Evolutionary conservation across 2,888 invertebrate genomes (phyloP).

Genomic region (Alloplasta piceator): DNA sequence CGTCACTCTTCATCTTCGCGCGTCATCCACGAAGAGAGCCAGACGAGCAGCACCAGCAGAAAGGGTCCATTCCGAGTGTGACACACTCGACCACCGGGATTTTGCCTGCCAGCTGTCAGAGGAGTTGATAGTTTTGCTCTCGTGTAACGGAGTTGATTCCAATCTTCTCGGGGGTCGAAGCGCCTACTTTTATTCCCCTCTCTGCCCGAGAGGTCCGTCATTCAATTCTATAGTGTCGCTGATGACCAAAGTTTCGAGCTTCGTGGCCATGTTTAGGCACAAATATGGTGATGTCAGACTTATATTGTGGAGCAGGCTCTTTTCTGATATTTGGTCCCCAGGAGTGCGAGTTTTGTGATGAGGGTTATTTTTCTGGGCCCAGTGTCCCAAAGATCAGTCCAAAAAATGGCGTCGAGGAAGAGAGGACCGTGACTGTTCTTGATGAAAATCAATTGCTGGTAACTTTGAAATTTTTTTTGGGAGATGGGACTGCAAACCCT

Average conservation of each 20-base stretch:
- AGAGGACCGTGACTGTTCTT: too few relatives aligned
- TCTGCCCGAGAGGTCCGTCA: not conserved
- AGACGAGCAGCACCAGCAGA: conserved; percentile 8
- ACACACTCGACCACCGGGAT: conserved; percentile 64
- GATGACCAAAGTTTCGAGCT: not conserved
- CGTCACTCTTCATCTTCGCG: conserved; percentile 64
- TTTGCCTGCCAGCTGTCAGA: conserved; percentile 65
- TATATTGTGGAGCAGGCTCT: not conserved
- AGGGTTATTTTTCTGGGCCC: too few relatives aligned
- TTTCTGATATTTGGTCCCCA: conserved; percentile 8
- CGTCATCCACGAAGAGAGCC: conserved; percentile 36
- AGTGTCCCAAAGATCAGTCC: too few relatives aligned
- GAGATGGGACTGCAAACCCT: too few relatives aligned
- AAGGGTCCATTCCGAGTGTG: conserved; percentile 55
- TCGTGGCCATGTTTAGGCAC: not conserved
- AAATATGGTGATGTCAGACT: not conserved
- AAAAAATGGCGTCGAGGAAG: too few relatives aligned
- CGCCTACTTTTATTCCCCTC: conserved; percentile 29
- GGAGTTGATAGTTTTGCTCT: conserved; percentile 8
- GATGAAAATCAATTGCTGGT: too few relatives aligned
- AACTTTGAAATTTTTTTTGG: too few relatives aligned
- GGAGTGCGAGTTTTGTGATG: too few relatives aligned
- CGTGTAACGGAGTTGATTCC: conserved; percentile 45
- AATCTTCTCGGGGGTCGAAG: conserved; percentile 57
- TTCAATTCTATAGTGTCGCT: not conserved